A percentile compares a stretch with the other conserved stretches of the same genome.
These are phyloP conservation scores for Cryptophagus acutangulus DNA, from an alignment of 2,888 invertebrate species.

Conservation along the genomic window DNA sequence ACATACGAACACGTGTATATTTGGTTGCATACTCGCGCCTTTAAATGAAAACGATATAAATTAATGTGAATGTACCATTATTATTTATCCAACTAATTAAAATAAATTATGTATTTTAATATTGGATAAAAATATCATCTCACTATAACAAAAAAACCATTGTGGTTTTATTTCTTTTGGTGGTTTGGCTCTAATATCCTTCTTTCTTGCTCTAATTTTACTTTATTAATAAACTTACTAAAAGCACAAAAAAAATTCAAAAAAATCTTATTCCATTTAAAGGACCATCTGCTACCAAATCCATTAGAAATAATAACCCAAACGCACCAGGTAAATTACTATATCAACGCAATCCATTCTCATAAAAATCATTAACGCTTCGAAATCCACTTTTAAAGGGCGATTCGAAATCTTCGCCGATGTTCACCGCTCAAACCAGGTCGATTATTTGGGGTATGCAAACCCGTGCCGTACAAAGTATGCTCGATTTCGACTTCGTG, in stretches of 20 bases:
- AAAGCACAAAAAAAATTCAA: neutral
- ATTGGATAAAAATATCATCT: too few relatives aligned
- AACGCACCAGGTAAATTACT: constrained; percentile 8
- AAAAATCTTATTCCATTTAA: constrained; percentile 27
- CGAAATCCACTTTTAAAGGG: constrained; percentile 31
- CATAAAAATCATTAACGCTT: constrained; percentile 12
- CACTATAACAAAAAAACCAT: too few relatives aligned
- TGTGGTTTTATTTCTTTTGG: neutral
- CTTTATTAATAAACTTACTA: neutral
- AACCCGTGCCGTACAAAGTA: constrained; percentile 91
- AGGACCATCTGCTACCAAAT: constrained; percentile 37
- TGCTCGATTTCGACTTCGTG: constrained; percentile 94
- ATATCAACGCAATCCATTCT: neutral
- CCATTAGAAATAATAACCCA: neutral
- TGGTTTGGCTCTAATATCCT: neutral
- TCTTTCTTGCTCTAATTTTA: neutral
- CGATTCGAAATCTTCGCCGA: constrained; percentile 43
- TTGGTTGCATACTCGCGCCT: too few relatives aligned
- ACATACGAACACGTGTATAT: too few relatives aligned
- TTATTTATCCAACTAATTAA: too few relatives aligned
- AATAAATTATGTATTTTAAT: too few relatives aligned
- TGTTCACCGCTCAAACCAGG: constrained; percentile 81
- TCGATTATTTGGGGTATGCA: constrained; percentile 99
- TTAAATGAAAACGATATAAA: too few relatives aligned
- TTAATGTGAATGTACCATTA: too few relatives aligned